Evolutionary conservation across 2,888 invertebrate genomes (phyloP).

Genomic region (Macropis europaea): DNA sequence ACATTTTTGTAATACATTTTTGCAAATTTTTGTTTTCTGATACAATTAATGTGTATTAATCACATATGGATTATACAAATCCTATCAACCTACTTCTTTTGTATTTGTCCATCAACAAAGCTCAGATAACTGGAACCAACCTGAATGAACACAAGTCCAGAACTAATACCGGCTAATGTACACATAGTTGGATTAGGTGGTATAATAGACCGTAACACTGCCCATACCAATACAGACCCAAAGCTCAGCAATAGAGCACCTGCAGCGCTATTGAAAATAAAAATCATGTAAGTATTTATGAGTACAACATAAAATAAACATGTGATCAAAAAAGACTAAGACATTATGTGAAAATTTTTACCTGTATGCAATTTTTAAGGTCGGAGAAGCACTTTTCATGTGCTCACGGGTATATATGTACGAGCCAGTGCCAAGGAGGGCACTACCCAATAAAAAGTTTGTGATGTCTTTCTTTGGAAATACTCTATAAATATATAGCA

Average conservation of each 20-base stretch:
- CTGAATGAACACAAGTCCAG: constrained; percentile 85
- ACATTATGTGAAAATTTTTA: constrained; percentile 70
- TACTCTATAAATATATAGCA: constrained; percentile 81
- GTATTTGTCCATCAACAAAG: constrained; percentile 83
- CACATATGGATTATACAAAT: constrained; percentile 5
- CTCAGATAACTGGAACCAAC: constrained; percentile 85
- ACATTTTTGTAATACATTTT: constrained; percentile 12
- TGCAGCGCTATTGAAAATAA: constrained; percentile 80
- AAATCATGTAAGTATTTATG: neutral
- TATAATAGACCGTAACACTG: constrained; percentile 89
- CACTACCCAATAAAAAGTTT: constrained; percentile 89
- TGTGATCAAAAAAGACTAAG: neutral
- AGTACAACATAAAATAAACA: neutral
- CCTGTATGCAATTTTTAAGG: constrained; percentile 86
- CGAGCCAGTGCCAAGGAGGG: constrained; percentile 90
- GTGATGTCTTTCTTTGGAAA: constrained; percentile 89
- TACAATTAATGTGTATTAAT: constrained; percentile 26
- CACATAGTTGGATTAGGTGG: constrained; percentile 86
- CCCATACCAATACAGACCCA: constrained; percentile 94
- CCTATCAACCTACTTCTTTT: constrained; percentile 77
- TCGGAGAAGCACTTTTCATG: constrained; percentile 84
- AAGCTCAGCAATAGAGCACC: constrained; percentile 92
- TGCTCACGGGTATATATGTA: constrained; percentile 92
- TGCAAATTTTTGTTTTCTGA: constrained; percentile 27
- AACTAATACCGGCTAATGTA: constrained; percentile 86